These are phyloP conservation scores for Agrotis clavis DNA, from an alignment of 2,888 invertebrate genomes.

Conservation along the genomic window DNA sequence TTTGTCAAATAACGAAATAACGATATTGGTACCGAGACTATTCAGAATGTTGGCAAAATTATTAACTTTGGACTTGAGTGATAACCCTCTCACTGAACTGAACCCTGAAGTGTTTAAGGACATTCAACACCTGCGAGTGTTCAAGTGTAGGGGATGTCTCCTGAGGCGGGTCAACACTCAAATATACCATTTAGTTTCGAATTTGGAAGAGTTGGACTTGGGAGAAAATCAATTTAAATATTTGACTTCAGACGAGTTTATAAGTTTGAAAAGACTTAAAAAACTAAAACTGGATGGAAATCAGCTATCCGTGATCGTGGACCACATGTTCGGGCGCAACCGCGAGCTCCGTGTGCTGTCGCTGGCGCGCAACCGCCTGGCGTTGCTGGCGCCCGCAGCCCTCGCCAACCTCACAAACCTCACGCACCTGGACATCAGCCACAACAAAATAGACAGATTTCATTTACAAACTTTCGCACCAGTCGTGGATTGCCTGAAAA, in stretches of 20 bases:
- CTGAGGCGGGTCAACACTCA: conserved; percentile 94
- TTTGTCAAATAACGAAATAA: conserved; percentile 93
- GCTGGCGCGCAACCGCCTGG: conserved; percentile 94
- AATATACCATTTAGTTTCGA: conserved; percentile 94
- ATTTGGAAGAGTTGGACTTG: conserved; percentile 94
- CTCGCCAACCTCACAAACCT: conserved; percentile 94
- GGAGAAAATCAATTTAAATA: conserved; percentile 95
- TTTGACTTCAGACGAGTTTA: conserved; percentile 93
- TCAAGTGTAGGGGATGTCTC: conserved; percentile 94
- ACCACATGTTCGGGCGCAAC: conserved; percentile 93
- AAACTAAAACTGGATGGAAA: conserved; percentile 94
- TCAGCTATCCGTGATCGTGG: conserved; percentile 94
- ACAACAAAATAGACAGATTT: conserved; percentile 94
- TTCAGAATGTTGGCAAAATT: conserved; percentile 94
- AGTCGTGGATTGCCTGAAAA: conserved; percentile 92
- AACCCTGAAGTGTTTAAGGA: conserved; percentile 95
- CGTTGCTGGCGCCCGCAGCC: conserved; percentile 94
- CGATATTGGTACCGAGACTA: conserved; percentile 93
- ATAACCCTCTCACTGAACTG: conserved; percentile 94
- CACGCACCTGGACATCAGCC: conserved; percentile 93
- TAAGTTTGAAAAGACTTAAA: conserved; percentile 92
- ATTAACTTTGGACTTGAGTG: conserved; percentile 93
- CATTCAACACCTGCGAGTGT: conserved; percentile 93
- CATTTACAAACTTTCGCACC: conserved; percentile 92
- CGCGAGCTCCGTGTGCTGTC: conserved; percentile 90